A percentile compares a stretch with the other conserved stretches of the same genome.
Evolutionary conservation across 92 coral and sea anemone species (phyloP).

Genomic region (Epizoanthus fatuus): DNA sequence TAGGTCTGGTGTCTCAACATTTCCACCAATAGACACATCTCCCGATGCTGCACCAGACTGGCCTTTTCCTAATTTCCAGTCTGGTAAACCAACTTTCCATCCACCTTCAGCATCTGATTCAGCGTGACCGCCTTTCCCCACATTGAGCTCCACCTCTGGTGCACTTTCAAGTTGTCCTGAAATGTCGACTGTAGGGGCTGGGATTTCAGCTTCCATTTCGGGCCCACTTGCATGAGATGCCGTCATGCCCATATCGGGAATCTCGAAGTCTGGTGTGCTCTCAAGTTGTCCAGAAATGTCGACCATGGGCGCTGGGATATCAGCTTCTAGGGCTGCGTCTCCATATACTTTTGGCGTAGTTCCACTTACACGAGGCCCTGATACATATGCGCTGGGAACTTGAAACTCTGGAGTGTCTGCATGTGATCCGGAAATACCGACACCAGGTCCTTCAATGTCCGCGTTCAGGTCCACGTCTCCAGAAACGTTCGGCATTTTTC

Average conservation of each 20-base stretch:
- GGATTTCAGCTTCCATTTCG: no score
- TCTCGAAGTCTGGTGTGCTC: background rate
- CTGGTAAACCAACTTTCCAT: no score
- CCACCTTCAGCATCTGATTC: no score
- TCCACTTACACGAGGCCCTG: background rate
- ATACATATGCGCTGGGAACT: no score
- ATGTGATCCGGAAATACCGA: background rate
- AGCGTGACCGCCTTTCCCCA: no score
- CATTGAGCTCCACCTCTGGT: no score
- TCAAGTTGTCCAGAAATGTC: background rate
- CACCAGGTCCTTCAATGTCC: background rate
- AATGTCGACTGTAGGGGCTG: no score
- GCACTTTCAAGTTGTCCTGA: background rate
- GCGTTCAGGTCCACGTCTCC: slow-evolving; percentile 23
- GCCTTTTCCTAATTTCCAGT: background rate
- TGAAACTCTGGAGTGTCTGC: background rate
- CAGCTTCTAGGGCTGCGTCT: no score
- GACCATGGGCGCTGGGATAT: background rate
- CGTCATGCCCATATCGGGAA: background rate
- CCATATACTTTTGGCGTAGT: background rate
- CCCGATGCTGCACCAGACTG: background rate
- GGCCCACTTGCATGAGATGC: background rate
- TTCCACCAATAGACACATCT: no score
- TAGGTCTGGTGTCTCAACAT: background rate
- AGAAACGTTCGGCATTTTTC: background rate